These are phyloP conservation scores for Shargacucullia verbasci DNA, from an alignment of 2,888 invertebrate genomes.

Conservation along the genomic window DNA sequence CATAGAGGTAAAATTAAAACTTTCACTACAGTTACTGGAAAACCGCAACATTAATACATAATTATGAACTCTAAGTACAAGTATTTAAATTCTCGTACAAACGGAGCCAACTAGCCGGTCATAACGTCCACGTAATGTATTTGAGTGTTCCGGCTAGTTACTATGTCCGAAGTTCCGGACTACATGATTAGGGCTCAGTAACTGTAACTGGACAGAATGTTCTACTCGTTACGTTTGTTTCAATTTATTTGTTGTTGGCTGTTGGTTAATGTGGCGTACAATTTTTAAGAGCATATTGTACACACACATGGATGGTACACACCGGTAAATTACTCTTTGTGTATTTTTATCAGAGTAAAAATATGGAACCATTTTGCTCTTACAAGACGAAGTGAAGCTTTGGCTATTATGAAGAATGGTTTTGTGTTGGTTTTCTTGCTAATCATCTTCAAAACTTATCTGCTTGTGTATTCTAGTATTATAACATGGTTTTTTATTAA, in stretches of 20 bases:
- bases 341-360: too few species aligned
- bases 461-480: too few species aligned
- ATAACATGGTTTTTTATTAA: too few species aligned
- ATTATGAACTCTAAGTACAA: conserved; percentile 15
- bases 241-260: conserved; percentile 39
- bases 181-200: conserved; percentile 57
- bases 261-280: conserved; percentile 37
- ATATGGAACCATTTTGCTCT: too few species aligned
- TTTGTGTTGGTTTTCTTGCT: too few species aligned
- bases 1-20: too few species aligned
- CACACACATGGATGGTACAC: neutral
- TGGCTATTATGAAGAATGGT: too few species aligned
- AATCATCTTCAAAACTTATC: too few species aligned
- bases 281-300: conserved; percentile 32
- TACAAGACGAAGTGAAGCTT: too few species aligned
- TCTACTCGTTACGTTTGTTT: conserved; percentile 41
- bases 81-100: conserved; percentile 31
- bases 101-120: conserved; percentile 40
- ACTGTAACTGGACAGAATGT: conserved; percentile 21
- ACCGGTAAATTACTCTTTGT: too few species aligned
- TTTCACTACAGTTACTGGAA: too few species aligned
- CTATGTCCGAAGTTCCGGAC: conserved; percentile 56
- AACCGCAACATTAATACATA: conserved; percentile 11
- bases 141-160: conserved; percentile 64
- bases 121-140: conserved; percentile 63